phyloP scores from a whole-genome alignment of 2,113 vertebrate species.

The Chaetura pelagica region DNA sequence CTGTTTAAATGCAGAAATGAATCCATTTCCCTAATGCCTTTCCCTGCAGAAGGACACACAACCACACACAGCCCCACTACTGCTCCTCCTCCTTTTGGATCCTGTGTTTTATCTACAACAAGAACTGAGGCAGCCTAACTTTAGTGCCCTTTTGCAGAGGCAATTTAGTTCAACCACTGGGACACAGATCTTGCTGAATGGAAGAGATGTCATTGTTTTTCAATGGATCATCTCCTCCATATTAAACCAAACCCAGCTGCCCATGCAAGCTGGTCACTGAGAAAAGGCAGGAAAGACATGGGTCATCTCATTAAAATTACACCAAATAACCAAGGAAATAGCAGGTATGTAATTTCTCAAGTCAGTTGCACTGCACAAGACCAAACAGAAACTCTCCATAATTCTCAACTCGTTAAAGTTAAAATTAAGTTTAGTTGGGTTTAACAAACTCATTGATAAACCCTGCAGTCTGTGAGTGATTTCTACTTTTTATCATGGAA shows the following conservation, averaged over 20 bases:
- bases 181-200: not conserved
- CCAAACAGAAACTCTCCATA: slow-evolving; percentile 67
- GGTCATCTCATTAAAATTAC: not conserved
- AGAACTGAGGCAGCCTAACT: not conserved
- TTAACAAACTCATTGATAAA: slow-evolving; percentile 59
- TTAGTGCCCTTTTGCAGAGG: not conserved
- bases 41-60: not conserved
- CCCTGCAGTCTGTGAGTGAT: slow-evolving; percentile 58
- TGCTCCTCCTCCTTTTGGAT: not conserved
- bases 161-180: not conserved
- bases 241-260: not conserved
- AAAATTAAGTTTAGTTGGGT: slow-evolving; percentile 64
- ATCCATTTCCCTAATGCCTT: not conserved
- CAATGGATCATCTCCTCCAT: not conserved
- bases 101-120: not conserved
- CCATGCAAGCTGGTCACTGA: not conserved
- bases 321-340: not conserved
- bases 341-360: not conserved
- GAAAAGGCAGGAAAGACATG: not conserved
- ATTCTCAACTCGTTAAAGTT: slow-evolving; percentile 50
- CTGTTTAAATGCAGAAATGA: not conserved
- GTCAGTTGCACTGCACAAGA: slow-evolving; percentile 73
- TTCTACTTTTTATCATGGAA: slow-evolving; percentile 55
- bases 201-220: not conserved
- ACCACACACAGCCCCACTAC: not conserved